phyloP scores from a whole-genome alignment of 2,113 vertebrate genomes.

The Eulemur rufifrons region DNA sequence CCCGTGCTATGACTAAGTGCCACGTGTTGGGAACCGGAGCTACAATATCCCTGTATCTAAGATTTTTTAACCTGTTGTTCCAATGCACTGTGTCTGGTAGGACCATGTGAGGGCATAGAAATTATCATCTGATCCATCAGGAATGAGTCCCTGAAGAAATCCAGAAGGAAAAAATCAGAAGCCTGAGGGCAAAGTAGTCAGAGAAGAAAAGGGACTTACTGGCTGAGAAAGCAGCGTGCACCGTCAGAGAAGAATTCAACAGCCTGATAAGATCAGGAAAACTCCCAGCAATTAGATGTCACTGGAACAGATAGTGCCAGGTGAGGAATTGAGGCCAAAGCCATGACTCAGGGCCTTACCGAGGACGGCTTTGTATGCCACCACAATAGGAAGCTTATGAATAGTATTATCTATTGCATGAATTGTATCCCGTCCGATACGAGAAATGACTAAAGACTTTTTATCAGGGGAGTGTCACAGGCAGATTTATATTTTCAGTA shows the following conservation, averaged over 20 bases:
- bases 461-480: not conserved
- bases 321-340: not conserved
- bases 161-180: not conserved
- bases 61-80: not conserved
- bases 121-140: not conserved
- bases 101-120: not conserved
- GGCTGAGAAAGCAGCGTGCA: not conserved
- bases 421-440: not conserved
- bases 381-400: not conserved
- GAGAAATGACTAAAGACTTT: not conserved
- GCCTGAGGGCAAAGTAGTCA: not conserved
- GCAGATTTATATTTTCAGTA: not conserved
- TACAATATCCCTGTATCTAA: not conserved
- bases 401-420: not conserved
- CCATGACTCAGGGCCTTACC: not conserved
- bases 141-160: not conserved
- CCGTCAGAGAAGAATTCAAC: not conserved
- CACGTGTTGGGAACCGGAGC: not conserved
- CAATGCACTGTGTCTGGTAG: not conserved
- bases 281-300: not conserved
- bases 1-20: not conserved
- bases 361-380: not conserved
- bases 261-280: not conserved
- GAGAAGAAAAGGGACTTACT: not conserved
- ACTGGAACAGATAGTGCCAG: not conserved